phyloP scores from a whole-genome alignment of 2,888 invertebrate species.

The Apodemia mormo region DNA sequence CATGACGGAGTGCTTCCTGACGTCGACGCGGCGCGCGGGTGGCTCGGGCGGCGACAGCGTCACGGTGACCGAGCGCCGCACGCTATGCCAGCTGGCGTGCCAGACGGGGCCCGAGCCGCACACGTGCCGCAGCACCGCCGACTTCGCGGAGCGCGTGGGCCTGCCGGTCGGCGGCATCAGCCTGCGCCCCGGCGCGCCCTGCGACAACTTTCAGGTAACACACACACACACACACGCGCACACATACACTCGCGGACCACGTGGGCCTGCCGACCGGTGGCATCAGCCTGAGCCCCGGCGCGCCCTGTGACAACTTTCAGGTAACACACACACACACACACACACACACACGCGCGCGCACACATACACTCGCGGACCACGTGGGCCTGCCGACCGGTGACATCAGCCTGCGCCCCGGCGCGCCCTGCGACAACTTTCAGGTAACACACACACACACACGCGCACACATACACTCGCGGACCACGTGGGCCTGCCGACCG shows the following conservation, averaged over 20 bases:
- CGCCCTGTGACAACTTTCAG: conserved; percentile 99
- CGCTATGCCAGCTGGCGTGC: conserved; percentile 98
- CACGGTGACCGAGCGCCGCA: conserved; percentile 86
- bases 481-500: too few species aligned
- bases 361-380: too few species aligned
- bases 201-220: conserved; percentile 96
- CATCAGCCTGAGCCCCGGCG: conserved; percentile 95
- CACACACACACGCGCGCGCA: too few species aligned
- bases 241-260: background rate
- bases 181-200: conserved; percentile 96
- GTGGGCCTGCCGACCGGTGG: too few species aligned
- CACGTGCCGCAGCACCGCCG: conserved; percentile 93
- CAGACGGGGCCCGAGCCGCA: conserved; percentile 88
- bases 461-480: too few species aligned
- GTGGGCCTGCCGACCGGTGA: too few species aligned
- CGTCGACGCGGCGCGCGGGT: conserved; percentile 85
- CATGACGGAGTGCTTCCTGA: conserved; percentile 96
- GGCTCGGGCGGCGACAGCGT: conserved; percentile 58
- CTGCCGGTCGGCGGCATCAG: conserved; percentile 91
- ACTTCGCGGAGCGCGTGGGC: conserved; percentile 88
- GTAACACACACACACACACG: too few species aligned
- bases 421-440: too few species aligned
- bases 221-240: background rate
- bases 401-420: too few species aligned
- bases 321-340: too few species aligned